Evolutionary conservation across 1,140 invertebrate genomes (phyloP), one percentile per base, ranked within the genome.

Genomic region (Lasioglossum baleicum): DNA sequence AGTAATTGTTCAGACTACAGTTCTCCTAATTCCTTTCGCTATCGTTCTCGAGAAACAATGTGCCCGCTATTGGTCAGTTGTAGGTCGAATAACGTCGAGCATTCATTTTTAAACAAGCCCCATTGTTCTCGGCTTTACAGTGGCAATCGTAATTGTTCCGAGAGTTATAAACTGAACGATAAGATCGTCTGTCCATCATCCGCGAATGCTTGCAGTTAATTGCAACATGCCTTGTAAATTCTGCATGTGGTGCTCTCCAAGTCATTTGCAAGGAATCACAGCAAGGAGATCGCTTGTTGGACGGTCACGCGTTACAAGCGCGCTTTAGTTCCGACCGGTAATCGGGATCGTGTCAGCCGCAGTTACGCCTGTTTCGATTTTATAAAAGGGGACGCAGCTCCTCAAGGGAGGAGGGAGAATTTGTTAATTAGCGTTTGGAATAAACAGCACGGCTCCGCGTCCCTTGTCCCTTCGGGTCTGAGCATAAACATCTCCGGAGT

Each of bases 91-190:
- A 5, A 51, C 15, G 20, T 66, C 53, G 15, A 20, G 6, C 17
- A 13, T 6, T 31, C 4, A 7, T 44, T 42, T 58, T 22, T 63
- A 63, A 66, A 20, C n/a, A 7, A 2, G n/a, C 31, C 35, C 48
- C 68, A 78, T 78, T 78, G 75, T 78, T 78, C 58, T 11, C n/a
- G 10, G 10, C 7, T 7, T 26, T 48, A 40, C 75, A 70, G 26
- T 10, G 58, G 58, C 7, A 68, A 64, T 67, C 58, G 42, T 42
- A 64, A 71, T 78, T 31, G 8, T 13, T 15, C 17, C 0, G 4
- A 42, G 44, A 15, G 44, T 44, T 40, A 42, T 63, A 78, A 78
- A 78, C 60, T 17, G 40, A 10, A 15, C 1, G 22, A 20, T 2
- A 15, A 13, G 35, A 31, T 42, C 48, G 4, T 17, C 20, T 7